Percentiles rank a stretch among this genome's conserved stretches.
phyloP scores from a whole-genome alignment of 2,113 vertebrate species.

The Glaucomys volans region DNA sequence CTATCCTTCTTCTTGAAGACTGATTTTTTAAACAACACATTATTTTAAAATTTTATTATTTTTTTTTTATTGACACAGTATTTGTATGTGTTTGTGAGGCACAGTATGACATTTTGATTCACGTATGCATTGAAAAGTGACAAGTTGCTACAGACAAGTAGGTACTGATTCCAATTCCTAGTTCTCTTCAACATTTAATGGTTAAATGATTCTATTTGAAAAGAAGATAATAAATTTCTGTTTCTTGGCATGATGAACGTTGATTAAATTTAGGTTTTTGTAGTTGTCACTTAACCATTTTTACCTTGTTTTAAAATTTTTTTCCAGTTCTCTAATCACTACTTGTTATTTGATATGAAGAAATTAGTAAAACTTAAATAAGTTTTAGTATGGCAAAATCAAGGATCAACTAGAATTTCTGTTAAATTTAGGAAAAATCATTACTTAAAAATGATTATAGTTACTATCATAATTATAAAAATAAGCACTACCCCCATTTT shows the following conservation, averaged over 20 bases:
- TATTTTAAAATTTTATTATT: not conserved
- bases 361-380: not conserved
- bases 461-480: not conserved
- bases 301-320: not conserved
- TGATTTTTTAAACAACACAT: not conserved
- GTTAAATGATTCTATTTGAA: not conserved
- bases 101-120: not conserved
- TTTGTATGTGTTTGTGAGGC: not conserved
- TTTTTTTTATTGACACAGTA: not conserved
- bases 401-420: not conserved
- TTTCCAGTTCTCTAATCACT: not conserved
- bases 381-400: not conserved
- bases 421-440: not conserved
- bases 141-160: not conserved
- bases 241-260: not conserved
- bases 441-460: conserved; percentile 27
- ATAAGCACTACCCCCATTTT: not conserved
- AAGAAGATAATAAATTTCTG: not conserved
- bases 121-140: not conserved
- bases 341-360: not conserved
- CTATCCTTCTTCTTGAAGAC: not conserved
- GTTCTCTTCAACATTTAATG: not conserved
- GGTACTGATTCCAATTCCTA: not conserved
- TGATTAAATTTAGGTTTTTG: not conserved
- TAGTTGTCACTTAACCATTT: not conserved